Conservation (phyloP, 2,888 invertebrate genomes). For the Maniola hyperantus region DNA sequence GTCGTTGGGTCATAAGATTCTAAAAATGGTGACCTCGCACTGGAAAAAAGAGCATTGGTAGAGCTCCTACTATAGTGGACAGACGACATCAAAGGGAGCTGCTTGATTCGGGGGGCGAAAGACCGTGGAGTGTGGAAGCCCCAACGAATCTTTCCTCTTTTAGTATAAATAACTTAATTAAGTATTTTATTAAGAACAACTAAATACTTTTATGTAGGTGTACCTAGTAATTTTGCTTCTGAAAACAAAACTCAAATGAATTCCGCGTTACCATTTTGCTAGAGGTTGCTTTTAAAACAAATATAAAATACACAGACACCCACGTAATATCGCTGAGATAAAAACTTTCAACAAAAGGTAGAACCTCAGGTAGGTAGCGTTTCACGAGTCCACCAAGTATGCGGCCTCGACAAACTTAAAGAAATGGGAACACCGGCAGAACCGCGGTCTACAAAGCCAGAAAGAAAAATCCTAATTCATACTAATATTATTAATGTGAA, state of each 20-base stretch:
- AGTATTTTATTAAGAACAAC: no score
- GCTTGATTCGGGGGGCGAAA: no score
- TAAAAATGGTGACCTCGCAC: no score
- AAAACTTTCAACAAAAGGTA: constrained; percentile 29
- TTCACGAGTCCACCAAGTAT: constrained; percentile 28
- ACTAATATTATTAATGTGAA: no score
- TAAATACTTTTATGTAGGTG: no score
- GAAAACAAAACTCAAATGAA: neutral
- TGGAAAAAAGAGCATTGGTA: no score
- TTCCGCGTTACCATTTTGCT: neutral
- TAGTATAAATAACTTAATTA: no score
- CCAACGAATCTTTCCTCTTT: no score
- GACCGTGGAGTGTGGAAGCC: no score
- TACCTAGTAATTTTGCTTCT: neutral
- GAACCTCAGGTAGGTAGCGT: constrained; percentile 29
- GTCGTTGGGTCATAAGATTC: no score
- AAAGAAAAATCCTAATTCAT: constrained; percentile 19
- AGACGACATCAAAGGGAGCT: no score
- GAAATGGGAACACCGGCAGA: constrained; percentile 32
- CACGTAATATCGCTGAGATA: constrained; percentile 14
- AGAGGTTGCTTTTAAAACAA: neutral
- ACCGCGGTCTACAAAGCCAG: constrained; percentile 22
- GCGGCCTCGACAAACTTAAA: constrained; percentile 36
- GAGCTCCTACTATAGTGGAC: no score
- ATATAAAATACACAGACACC: constrained; percentile 7